Percentiles rank a stretch among this genome's conserved stretches.
Conservation (phyloP, 2,888 invertebrate genomes). For the Cosmopolites sordidus region DNA sequence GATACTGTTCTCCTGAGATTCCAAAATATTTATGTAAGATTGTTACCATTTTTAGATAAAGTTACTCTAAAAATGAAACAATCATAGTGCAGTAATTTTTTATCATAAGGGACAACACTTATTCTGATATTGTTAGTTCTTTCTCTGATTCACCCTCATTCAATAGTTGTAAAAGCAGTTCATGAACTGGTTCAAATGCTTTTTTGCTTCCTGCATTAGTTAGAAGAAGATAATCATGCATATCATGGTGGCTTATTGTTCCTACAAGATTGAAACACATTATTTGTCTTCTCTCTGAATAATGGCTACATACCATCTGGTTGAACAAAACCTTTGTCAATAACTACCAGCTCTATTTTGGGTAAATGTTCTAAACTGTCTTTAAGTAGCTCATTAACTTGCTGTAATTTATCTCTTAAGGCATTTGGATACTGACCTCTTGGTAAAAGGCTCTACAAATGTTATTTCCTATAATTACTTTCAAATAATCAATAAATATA, state of each 20-base stretch:
- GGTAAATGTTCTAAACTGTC: conserved; percentile 58
- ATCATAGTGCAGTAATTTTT: neutral
- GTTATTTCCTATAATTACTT: neutral
- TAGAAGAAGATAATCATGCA: conserved; percentile 87
- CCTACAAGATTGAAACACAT: conserved; percentile 41
- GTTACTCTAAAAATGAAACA: neutral
- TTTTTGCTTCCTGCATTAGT: conserved; percentile 84
- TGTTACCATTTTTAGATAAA: neutral
- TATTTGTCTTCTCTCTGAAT: neutral
- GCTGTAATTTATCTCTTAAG: conserved; percentile 69
- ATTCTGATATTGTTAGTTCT: conserved; percentile 70
- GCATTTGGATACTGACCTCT: conserved; percentile 82
- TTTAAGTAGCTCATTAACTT: conserved; percentile 70
- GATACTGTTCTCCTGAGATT: neutral
- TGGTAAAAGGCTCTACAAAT: conserved; percentile 77
- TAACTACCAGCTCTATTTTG: conserved; percentile 72
- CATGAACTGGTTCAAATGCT: conserved; percentile 80
- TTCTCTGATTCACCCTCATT: conserved; percentile 72
- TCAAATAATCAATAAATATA: neutral
- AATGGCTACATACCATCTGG: conserved; percentile 52
- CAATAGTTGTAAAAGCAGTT: conserved; percentile 71
- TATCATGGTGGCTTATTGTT: conserved; percentile 81
- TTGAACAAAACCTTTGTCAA: conserved; percentile 76
- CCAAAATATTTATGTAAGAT: neutral
- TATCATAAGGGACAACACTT: conserved; percentile 31